Base-by-base conservation (phyloP, 1,140 invertebrate species). In the Zophobas atratus region DNA sequence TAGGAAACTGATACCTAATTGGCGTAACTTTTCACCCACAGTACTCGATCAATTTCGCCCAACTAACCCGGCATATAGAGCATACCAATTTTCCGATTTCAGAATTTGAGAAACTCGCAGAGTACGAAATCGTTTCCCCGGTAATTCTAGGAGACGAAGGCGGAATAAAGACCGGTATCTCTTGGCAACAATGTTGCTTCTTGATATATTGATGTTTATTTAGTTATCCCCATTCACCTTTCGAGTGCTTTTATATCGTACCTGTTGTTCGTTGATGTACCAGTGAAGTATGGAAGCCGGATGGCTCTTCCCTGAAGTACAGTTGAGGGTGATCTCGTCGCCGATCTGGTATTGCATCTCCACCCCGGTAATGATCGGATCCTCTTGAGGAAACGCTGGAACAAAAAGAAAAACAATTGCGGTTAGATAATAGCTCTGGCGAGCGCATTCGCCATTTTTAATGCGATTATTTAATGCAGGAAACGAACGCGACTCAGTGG, bases 231-330 rank as follows among this genome's bases (percentile, higher is more conserved):
- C 60, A 33, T 67, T 43, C 60, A 43, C 1, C 34, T 43, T 38
- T 67, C 38, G 39, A 67, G 60, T 67, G 60, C 60, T 67, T 67
- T 67, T 67, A 67, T 67, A 67, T 67, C 39, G 38, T 89, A 95
- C 94, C 90, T 92, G 90, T 82, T 92, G 88, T 78, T 94, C 93
- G 85, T 96, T 95, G 85, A 96, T 93, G 87, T 92, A 95, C 94
- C 94, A 96, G 84, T 91, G 91, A 39, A 96, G 88, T 70, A 90
- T 88, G 5, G 94, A 93, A 36, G 92, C 90, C 34, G 94, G 94
- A 86, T 92, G 92, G 60, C 94, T 95, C 84, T 92, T 93, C 43
- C 92, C 92, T 34, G 94, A 96, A 32, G 94, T 95, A 85, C 95
- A 96, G 87, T 96, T 96, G 76, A 96, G 87, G 84, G 92, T 92